A percentile compares a stretch with the other conserved stretches of the same genome.
Conservation (phyloP, 2,888 invertebrate genomes). For the Scaeva pyrastri region DNA sequence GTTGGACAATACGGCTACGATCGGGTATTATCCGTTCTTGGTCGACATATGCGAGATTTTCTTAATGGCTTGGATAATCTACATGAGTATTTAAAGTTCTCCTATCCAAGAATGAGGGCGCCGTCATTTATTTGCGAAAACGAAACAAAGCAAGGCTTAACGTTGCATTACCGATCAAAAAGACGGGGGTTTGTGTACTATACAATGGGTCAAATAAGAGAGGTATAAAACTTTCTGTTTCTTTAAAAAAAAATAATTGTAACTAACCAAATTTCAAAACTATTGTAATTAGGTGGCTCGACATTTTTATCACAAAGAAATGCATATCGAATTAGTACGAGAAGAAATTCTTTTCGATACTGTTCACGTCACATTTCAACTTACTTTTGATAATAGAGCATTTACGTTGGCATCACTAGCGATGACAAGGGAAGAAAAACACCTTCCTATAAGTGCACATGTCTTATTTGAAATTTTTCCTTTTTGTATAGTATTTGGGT, state of each 20-base stretch:
- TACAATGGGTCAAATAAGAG: conserved; percentile 97
- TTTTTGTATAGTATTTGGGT: conserved; percentile 98
- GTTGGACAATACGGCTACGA: conserved; percentile 98
- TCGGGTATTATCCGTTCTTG: conserved; percentile 93
- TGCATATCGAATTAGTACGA: conserved; percentile 94
- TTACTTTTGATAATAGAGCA: conserved; percentile 97
- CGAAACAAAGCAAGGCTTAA: conserved; percentile 95
- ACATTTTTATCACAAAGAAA: conserved; percentile 97
- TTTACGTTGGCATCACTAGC: conserved; percentile 93
- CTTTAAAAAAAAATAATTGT: neutral
- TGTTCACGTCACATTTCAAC: conserved; percentile 96
- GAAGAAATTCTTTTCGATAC: conserved; percentile 95
- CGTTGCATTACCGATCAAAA: conserved; percentile 96
- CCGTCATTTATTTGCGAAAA: conserved; percentile 99
- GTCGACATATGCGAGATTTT: conserved; percentile 97
- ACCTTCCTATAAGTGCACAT: conserved; percentile 94
- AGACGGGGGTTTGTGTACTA: conserved; percentile 97
- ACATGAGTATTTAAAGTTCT: conserved; percentile 98
- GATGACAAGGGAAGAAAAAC: conserved; percentile 94
- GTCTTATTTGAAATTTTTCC: conserved; percentile 98
- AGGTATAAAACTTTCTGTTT: conserved; percentile 84
- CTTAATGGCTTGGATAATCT: conserved; percentile 98
- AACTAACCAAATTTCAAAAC: neutral
- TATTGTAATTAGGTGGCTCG: conserved; percentile 89
- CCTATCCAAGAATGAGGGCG: conserved; percentile 94